phyloP scores from a whole-genome alignment of 2,797 vertebrate species.

The Propithecus deckenii region DNA sequence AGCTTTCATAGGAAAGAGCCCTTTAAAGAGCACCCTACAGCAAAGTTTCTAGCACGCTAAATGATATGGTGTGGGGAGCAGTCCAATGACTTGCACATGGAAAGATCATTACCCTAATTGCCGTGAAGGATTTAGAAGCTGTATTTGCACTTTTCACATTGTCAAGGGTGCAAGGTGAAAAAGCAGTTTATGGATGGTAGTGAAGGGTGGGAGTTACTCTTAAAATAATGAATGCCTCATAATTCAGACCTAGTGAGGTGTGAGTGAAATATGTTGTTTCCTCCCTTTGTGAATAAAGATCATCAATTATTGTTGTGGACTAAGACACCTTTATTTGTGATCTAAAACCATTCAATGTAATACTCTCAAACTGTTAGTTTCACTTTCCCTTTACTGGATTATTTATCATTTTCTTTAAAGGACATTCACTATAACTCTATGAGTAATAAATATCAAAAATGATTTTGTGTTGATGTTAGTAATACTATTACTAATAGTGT shows the following conservation, averaged over 20 bases:
- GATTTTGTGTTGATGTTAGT: neutral
- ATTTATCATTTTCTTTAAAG: constrained; percentile 39
- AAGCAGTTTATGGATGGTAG: constrained; percentile 4
- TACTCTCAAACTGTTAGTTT: constrained; percentile 50
- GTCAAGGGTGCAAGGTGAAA: constrained; percentile 52
- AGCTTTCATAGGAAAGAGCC: constrained; percentile 14
- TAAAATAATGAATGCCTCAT: constrained; percentile 64
- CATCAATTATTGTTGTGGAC: constrained; percentile 23
- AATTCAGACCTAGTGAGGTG: constrained; percentile 45
- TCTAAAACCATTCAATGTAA: neutral
- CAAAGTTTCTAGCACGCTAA: neutral
- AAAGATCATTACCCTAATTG: constrained; percentile 40
- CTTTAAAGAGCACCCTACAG: neutral
- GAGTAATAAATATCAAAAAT: constrained; percentile 11
- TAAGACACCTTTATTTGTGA: constrained; percentile 4
- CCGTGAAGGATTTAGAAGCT: neutral
- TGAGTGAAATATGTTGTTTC: constrained; percentile 54
- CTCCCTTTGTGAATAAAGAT: constrained; percentile 60
- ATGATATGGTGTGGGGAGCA: neutral
- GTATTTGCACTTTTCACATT: neutral
- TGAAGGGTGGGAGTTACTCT: constrained; percentile 23
- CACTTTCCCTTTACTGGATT: neutral
- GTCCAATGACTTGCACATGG: neutral
- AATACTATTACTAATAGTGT: neutral
- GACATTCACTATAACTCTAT: neutral